phyloP scores from a whole-genome alignment of 2,888 invertebrate species.

The Portevinia maculata region DNA sequence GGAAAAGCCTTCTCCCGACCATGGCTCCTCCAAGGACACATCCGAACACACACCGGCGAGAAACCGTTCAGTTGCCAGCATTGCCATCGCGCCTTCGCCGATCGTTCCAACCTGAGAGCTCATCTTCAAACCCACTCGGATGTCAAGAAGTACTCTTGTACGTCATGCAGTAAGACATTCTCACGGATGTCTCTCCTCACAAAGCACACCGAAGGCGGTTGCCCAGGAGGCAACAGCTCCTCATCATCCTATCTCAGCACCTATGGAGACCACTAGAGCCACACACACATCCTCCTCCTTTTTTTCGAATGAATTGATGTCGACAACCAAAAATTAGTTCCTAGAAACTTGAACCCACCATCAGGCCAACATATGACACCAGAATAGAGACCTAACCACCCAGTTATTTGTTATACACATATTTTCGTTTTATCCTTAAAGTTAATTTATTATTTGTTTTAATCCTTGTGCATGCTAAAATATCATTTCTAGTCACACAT shows the following conservation, averaged over 20 bases:
- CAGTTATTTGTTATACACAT: constrained; percentile 57
- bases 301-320: constrained; percentile 58
- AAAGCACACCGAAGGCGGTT: constrained; percentile 96
- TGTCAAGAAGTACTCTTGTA: constrained; percentile 98
- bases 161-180: constrained; percentile 96
- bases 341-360: constrained; percentile 76
- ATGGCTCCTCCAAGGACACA: constrained; percentile 98
- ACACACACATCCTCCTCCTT: constrained; percentile 13
- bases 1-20: constrained; percentile 99
- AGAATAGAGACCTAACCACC: constrained; percentile 54
- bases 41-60: constrained; percentile 98
- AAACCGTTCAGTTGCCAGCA: constrained; percentile 98
- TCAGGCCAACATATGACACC: constrained; percentile 21
- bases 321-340: constrained; percentile 82
- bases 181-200: constrained; percentile 97
- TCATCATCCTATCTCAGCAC: constrained; percentile 60
- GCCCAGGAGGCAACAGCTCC: constrained; percentile 84
- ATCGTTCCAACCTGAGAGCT: constrained; percentile 97
- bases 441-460: constrained; percentile 38
- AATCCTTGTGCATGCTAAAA: constrained; percentile 61
- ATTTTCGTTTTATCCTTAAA: constrained; percentile 17
- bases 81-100: constrained; percentile 98
- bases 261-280: constrained; percentile 57
- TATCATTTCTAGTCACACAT: constrained; percentile 68
- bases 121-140: constrained; percentile 99